Evolutionary conservation across 2,797 vertebrate genomes (phyloP).

Genomic region (Chelonia mydas): DNA sequence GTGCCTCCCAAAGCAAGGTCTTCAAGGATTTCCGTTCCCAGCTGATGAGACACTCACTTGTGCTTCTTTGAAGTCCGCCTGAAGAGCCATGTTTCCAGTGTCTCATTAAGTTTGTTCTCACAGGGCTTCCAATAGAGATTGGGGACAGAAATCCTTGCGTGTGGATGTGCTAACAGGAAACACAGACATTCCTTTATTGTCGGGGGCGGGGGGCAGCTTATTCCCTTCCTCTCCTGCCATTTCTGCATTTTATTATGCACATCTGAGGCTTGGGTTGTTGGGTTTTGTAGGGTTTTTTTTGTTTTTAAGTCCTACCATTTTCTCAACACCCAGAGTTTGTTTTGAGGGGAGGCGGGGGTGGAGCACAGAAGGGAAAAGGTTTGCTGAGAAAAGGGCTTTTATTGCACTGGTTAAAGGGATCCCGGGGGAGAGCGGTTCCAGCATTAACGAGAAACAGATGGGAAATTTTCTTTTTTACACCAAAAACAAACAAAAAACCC

Average conservation of each 20-base stretch:
- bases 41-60: neutral
- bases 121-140: neutral
- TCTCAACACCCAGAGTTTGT: neutral
- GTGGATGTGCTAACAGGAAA: neutral
- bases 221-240: neutral
- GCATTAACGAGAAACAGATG: conserved; percentile 33
- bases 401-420: neutral
- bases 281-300: neutral
- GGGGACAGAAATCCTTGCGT: neutral
- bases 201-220: neutral
- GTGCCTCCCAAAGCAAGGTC: neutral
- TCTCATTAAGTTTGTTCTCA: neutral
- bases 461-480: neutral
- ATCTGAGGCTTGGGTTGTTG: neutral
- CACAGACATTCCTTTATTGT: neutral
- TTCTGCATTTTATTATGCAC: neutral
- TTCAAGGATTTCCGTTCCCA: neutral
- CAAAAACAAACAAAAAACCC: neutral
- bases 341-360: neutral
- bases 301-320: neutral
- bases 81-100: neutral
- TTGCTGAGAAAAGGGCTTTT: conserved; percentile 12
- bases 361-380: neutral
- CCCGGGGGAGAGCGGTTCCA: neutral
- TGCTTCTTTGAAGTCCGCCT: neutral